Base-by-base conservation (phyloP, 2,113 vertebrate species). In the Psettodes erumei region DNA sequence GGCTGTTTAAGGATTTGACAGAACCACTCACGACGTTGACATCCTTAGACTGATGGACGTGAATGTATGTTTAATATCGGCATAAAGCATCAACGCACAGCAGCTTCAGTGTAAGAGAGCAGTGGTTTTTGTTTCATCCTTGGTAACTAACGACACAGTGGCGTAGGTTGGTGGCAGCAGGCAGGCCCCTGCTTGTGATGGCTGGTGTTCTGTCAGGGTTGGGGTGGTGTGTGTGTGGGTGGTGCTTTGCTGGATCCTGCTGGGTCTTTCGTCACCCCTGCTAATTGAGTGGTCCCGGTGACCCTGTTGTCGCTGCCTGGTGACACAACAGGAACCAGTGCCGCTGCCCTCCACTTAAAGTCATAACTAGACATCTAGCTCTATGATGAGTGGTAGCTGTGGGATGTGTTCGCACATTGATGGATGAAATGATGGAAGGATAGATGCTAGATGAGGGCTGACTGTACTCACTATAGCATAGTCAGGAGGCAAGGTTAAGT, bases 261-360 rank as follows among this genome's bases (percentile, higher is more conserved):
- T 88, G 90, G 75, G 79, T 80, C 79, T 88, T 93, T 92, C 93
- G 90, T 92, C 92, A 86, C 81, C 51, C 79, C 79, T 79, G 86
- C 89, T 92, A 90, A 92, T 89, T 93, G 90, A 92, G 85, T 84
- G 87, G 91, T 89, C 87, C 10, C 77, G 76, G 62, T 88, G 90
- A 93, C 92, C 92, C 81, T 73, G 64, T 72, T 50, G 48, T 81
- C 47, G 53, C 84, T 78, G 85, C 77, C 64, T 77, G 83, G 75
- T 88, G 87, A 88, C 85, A 81, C 71, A 85, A 73, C 82, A 80
- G 79, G 76, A 89, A 78, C 66, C 59, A 66, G 84, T 82, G 82
- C 83, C 48, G 54, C 37, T 71, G 55, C 64, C 61, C 68, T 82
- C 54, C 38, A 58, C 75, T 80, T 89, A 73, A 75, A 83, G 54